Conservation (phyloP, 2,113 vertebrate genomes). For the Colius striatus region DNA sequence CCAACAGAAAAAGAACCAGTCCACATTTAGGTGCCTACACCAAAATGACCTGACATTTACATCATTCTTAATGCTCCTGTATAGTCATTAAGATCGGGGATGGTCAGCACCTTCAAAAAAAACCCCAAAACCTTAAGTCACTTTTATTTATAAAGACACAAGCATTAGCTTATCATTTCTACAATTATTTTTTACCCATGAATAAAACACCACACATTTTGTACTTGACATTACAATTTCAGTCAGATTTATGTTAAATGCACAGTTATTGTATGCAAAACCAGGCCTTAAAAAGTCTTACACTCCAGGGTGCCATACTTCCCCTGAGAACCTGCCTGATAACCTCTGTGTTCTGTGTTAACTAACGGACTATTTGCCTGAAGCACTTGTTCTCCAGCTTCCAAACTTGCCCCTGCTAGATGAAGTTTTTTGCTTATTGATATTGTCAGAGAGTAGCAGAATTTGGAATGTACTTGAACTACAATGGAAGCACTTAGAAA, state of each 20-base stretch:
- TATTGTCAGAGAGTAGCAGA: background rate
- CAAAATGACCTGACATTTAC: background rate
- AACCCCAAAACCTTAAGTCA: background rate
- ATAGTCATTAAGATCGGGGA: background rate
- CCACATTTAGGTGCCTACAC: background rate
- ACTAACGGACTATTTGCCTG: background rate
- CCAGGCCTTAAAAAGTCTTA: background rate
- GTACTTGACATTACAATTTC: background rate
- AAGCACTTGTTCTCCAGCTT: constrained; percentile 21
- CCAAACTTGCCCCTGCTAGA: background rate
- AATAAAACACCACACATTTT: background rate
- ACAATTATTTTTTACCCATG: background rate
- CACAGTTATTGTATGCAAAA: constrained; percentile 16
- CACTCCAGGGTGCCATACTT: background rate
- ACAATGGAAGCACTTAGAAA: background rate
- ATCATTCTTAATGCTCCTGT: background rate
- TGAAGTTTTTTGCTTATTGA: constrained; percentile 6
- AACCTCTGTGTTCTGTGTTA: background rate
- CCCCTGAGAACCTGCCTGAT: background rate
- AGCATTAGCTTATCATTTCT: background rate
- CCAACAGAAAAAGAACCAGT: background rate
- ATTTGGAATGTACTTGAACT: background rate
- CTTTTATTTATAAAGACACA: background rate
- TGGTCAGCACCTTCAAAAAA: background rate
- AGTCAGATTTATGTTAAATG: background rate